Evolutionary conservation across 2,888 invertebrate genomes (phyloP), one percentile per base, ranked within the genome.

Genomic region (Heliconius sara): DNA sequence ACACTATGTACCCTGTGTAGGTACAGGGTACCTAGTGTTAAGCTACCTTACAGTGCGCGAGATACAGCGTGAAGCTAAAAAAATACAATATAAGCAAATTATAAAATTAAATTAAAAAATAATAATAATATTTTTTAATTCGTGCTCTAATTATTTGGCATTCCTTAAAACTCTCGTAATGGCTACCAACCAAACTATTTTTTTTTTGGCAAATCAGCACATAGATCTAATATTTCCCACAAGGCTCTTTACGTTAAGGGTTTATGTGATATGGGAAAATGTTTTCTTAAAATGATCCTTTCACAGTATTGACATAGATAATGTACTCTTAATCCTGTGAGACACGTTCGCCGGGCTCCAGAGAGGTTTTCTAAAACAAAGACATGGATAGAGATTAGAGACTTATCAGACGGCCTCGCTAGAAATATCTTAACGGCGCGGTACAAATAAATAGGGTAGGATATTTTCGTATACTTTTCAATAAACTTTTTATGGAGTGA

Each of bases 261-360:
- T 91, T 92, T 92, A 91, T 87, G 90, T 91, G 90, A 93, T 94
- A 91, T 89, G 74, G 67, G 77, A 78, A 90, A 92, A 94, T 93
- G 91, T 91, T 93, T 92, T 90, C 92, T 88, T 90, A 91, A 92
- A 94, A 92, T 90, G 92, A 79, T 81, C 68, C 80, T 83, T 82
- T 76, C 78, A 87, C 88, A 88, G 91, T 92, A 93, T 94, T 93
- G 94, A 92, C 92, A 91, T 86, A 92, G 93, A 94, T 93, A 93
- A 93, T 94, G 90, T 91, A 90, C 90, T 88, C 85, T 83, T 85
- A 84, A 89, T 89, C 86, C 86, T 86, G 85, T 83, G 85, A 87
- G 87, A 86, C 85, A 87, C 85, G 85, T 85, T 83, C 84, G 84
- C 79, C 80, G 82, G 84, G 83, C 92, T 89, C 91, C 80, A 84